These are phyloP conservation scores for Sesia apiformis DNA, from an alignment of 2,888 invertebrate species.

Conservation along the genomic window DNA sequence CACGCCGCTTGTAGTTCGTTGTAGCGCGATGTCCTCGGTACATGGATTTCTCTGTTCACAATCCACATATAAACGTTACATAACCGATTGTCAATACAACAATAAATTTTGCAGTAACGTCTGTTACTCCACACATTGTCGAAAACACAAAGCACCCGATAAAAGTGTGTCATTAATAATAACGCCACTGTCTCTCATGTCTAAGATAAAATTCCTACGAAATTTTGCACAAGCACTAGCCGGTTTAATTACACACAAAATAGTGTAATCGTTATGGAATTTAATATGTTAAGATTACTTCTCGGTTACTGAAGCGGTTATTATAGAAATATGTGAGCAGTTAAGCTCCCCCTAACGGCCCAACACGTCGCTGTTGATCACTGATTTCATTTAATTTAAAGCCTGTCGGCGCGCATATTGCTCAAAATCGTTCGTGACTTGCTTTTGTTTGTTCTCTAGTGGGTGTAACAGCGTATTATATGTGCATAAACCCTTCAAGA, in stretches of 20 bases:
- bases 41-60: conserved; percentile 26
- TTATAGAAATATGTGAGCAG: too few species aligned
- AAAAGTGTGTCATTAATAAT: conserved; percentile 20
- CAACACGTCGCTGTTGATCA: too few species aligned
- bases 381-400: too few species aligned
- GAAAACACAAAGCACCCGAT: not conserved
- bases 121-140: conserved; percentile 23
- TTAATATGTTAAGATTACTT: conserved; percentile 25
- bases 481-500: conserved; percentile 8
- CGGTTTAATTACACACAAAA: conserved; percentile 14
- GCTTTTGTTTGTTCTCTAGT: too few species aligned
- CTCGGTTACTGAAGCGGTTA: conserved; percentile 11
- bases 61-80: conserved; percentile 19
- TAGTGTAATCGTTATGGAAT: conserved; percentile 31
- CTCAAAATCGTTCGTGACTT: too few species aligned
- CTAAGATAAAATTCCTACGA: conserved; percentile 30
- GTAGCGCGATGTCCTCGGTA: conserved; percentile 11
- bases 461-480: not conserved
- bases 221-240: not conserved
- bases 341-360: too few species aligned
- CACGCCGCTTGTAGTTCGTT: not conserved
- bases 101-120: conserved; percentile 33
- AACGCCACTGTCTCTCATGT: conserved; percentile 19
- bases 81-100: conserved; percentile 33
- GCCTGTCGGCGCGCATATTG: too few species aligned